Conservation (phyloP, 2,888 invertebrate species). For the Steinernema scapterisci region DNA sequence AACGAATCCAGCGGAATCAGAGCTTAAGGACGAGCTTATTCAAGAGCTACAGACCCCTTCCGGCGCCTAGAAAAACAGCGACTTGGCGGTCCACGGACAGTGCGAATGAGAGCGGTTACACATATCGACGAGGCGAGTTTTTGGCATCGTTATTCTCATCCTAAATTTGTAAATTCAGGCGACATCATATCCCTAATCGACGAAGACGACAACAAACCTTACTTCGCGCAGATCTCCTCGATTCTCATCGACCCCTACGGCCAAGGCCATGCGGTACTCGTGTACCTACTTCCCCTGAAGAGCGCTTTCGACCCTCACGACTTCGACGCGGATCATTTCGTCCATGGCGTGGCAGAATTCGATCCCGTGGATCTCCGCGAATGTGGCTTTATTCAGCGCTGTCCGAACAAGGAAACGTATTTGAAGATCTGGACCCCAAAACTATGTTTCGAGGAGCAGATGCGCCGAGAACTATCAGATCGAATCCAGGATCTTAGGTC, state of each 20-base stretch:
- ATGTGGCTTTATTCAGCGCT: not conserved
- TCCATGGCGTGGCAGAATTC: not conserved
- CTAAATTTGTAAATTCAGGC: not conserved
- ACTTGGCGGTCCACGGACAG: not conserved
- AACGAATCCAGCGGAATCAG: not conserved
- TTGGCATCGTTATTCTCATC: not conserved
- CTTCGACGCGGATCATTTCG: not conserved
- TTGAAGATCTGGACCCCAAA: not conserved
- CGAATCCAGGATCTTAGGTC: not conserved
- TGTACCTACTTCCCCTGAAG: not conserved
- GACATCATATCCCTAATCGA: not conserved
- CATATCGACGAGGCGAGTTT: not conserved
- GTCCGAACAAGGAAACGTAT: not conserved
- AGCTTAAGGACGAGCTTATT: not conserved
- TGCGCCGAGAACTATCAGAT: not conserved
- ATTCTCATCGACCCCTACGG: not conserved
- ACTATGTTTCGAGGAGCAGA: not conserved
- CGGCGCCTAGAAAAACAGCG: not conserved
- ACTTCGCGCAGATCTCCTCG: not conserved
- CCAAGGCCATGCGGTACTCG: not conserved
- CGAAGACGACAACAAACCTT: slow-evolving; percentile 1
- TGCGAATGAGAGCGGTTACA: not conserved
- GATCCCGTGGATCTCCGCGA: not conserved
- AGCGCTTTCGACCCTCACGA: slow-evolving; percentile 6
- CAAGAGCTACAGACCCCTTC: not conserved